These are phyloP conservation scores for Anisognathus igniventris DNA, from an alignment of 2,797 vertebrate species.

Conservation along the genomic window DNA sequence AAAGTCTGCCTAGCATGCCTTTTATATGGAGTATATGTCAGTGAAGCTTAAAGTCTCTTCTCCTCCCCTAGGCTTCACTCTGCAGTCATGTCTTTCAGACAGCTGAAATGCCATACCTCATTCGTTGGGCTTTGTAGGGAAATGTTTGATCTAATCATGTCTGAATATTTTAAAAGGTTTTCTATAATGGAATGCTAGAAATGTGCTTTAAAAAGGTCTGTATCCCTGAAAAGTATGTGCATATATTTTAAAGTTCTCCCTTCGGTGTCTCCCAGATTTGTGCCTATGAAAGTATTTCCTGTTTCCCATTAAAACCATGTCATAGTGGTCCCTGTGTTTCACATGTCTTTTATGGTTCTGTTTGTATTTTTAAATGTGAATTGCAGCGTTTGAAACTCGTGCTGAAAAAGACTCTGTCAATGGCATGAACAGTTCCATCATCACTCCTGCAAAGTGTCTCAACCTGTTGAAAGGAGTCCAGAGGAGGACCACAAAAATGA, in stretches of 20 bases:
- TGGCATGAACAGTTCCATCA: not conserved
- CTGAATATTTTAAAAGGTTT: conserved; percentile 63
- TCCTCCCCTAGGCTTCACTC: conserved; percentile 59
- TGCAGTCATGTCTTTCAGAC: conserved; percentile 53
- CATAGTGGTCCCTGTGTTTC: not conserved
- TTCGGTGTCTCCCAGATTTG: not conserved
- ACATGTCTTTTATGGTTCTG: not conserved
- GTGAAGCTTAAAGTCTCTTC: conserved; percentile 67
- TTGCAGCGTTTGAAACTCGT: not conserved
- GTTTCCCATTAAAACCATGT: not conserved
- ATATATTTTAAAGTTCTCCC: not conserved
- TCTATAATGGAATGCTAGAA: not conserved
- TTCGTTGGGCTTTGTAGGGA: conserved; percentile 29
- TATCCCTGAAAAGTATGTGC: not conserved
- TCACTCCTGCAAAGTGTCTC: not conserved
- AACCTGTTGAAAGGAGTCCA: not conserved
- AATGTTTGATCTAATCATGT: conserved; percentile 64
- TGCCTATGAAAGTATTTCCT: not conserved
- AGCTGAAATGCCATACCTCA: conserved; percentile 59
- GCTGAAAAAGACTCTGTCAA: not conserved
- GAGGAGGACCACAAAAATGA: not conserved
- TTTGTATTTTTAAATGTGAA: not conserved
- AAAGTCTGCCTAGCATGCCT: conserved; percentile 61
- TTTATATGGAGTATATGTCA: conserved; percentile 60
- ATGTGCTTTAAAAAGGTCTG: conserved; percentile 16